These are phyloP conservation scores for Botia almorhae DNA, from an alignment of 2,797 vertebrate genomes.

Conservation along the genomic window DNA sequence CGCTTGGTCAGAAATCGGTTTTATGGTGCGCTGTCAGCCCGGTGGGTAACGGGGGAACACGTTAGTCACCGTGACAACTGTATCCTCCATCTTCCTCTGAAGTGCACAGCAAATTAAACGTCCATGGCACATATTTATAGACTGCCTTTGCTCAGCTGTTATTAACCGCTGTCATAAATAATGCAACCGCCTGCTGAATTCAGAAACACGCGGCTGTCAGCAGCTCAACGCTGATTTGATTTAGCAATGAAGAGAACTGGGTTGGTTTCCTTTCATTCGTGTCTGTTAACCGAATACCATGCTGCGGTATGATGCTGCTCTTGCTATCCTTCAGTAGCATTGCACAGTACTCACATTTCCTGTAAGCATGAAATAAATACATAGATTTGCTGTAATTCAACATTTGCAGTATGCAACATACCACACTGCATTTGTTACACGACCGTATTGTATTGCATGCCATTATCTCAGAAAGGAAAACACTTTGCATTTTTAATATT, in stretches of 20 bases:
- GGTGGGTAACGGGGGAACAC: constrained; percentile 44
- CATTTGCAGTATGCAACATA: neutral
- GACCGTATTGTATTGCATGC: no score
- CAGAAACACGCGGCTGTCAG: constrained; percentile 56
- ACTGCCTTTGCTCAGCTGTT: constrained; percentile 35
- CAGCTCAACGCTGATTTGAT: constrained; percentile 49
- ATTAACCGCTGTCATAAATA: constrained; percentile 57
- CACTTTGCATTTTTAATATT: no score
- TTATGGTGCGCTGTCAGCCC: constrained; percentile 59
- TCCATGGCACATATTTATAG: constrained; percentile 65
- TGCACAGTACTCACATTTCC: no score
- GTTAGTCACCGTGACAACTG: constrained; percentile 66
- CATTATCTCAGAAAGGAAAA: no score
- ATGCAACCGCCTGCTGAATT: constrained; percentile 45
- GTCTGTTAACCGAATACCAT: neutral
- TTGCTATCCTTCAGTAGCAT: neutral
- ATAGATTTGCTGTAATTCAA: neutral
- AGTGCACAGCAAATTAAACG: constrained; percentile 66
- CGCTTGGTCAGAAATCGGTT: constrained; percentile 53
- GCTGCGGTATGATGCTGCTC: neutral
- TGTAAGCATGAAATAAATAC: no score
- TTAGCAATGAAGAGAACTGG: constrained; percentile 9
- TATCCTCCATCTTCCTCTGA: constrained; percentile 62
- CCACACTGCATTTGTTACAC: no score
- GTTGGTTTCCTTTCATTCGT: constrained; percentile 49